phyloP scores from a whole-genome alignment of 2,797 vertebrate genomes.

The Rhynchonycteris naso region DNA sequence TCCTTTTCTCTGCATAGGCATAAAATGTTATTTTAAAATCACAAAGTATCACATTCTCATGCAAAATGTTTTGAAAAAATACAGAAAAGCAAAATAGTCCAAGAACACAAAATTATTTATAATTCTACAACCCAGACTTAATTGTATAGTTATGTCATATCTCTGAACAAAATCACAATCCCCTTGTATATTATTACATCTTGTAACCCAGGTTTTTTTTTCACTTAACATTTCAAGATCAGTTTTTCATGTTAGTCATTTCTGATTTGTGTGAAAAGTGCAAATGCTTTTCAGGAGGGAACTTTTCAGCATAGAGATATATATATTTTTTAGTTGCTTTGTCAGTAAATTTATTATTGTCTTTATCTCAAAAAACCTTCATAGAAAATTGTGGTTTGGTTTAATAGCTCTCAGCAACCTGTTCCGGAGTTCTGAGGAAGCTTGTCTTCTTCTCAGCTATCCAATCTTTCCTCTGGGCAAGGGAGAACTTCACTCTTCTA shows the following conservation, averaged over 20 bases:
- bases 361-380: background rate
- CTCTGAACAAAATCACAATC: background rate
- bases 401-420: background rate
- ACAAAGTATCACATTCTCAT: background rate
- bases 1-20: constrained; percentile 5
- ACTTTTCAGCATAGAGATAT: background rate
- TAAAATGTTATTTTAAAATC: background rate
- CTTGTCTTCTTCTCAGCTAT: background rate
- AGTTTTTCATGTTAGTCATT: background rate
- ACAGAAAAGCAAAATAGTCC: background rate
- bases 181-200: background rate
- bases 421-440: background rate
- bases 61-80: constrained; percentile 3
- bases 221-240: background rate
- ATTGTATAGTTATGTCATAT: background rate
- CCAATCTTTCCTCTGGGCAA: background rate
- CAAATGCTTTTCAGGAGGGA: background rate
- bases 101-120: background rate
- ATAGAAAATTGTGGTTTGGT: background rate
- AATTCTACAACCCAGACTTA: background rate
- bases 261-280: constrained; percentile 10
- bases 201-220: background rate
- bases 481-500: background rate
- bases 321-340: background rate
- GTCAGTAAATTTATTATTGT: background rate